Percentiles rank a stretch among this genome's conserved stretches.
These are phyloP conservation scores for Hydrochoerus hydrochaeris DNA, from an alignment of 2,113 vertebrate species.

Conservation along the genomic window DNA sequence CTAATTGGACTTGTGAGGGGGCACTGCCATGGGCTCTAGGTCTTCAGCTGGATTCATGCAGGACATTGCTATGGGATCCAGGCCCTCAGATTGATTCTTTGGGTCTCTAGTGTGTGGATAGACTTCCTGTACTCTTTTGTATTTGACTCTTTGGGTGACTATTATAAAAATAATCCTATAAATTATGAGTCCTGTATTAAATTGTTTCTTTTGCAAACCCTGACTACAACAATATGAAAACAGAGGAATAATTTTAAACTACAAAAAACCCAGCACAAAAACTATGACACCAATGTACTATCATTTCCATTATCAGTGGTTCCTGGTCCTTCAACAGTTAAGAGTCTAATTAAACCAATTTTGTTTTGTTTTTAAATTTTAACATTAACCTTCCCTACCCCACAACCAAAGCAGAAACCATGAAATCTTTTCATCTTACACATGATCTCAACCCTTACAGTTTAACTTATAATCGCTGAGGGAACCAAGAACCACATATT, in stretches of 20 bases:
- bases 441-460: neutral
- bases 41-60: too few relatives aligned
- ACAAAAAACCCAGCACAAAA: neutral
- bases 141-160: too few relatives aligned
- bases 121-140: too few relatives aligned
- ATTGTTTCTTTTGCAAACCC: too few relatives aligned
- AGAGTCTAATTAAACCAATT: neutral
- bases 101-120: too few relatives aligned
- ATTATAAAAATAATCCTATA: too few relatives aligned
- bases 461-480: conserved; percentile 11
- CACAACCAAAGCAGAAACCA: neutral
- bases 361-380: neutral
- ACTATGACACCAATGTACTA: neutral
- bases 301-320: neutral
- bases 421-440: neutral
- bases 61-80: too few relatives aligned
- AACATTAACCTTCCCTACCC: neutral
- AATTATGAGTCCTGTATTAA: too few relatives aligned
- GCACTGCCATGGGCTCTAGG: too few relatives aligned
- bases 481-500: neutral
- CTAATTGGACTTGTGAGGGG: too few relatives aligned
- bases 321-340: neutral
- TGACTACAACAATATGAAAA: neutral
- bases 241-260: conserved; percentile 34
- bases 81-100: too few relatives aligned